A percentile compares a stretch with the other conserved stretches of the same genome.
Evolutionary conservation across 2,797 vertebrate species (phyloP).

Genomic region (Neosalanx taihuensis): DNA sequence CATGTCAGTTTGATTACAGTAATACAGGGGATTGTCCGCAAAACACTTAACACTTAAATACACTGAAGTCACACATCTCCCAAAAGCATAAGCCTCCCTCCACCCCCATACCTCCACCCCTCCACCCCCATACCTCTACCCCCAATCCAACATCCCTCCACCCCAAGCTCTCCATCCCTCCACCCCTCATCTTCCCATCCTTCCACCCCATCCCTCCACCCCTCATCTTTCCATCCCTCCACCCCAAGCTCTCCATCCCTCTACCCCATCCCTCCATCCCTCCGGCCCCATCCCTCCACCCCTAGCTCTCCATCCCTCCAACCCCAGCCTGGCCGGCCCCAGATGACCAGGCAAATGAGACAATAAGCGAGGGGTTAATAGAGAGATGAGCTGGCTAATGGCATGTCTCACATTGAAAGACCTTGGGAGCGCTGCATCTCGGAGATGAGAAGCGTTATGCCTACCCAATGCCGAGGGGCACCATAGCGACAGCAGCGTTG

Average conservation of each 20-base stretch:
- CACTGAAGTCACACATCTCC: neutral
- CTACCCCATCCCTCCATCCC: neutral
- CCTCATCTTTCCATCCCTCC: no score
- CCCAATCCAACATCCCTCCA: neutral
- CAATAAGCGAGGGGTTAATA: conserved; percentile 5
- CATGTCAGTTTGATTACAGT: neutral
- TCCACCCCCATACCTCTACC: neutral
- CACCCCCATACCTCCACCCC: neutral
- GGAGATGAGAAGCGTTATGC: conserved; percentile 67
- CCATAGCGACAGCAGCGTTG: conserved; percentile 37
- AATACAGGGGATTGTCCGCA: no score
- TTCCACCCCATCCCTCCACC: no score
- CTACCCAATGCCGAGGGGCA: conserved; percentile 55
- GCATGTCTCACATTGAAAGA: conserved; percentile 74
- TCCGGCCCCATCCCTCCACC: neutral
- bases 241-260: neutral
- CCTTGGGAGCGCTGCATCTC: conserved; percentile 71
- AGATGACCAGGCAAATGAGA: neutral
- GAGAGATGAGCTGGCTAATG: conserved; percentile 43
- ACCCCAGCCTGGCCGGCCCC: neutral
- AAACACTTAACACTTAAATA: no score
- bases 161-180: no score
- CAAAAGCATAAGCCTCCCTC: neutral
- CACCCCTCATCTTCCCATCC: no score
- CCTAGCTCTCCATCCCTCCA: neutral